Evolutionary conservation across 2,113 vertebrate species (phyloP), one percentile per base, ranked within the genome.

Genomic region (Melanocharis versteri): DNA sequence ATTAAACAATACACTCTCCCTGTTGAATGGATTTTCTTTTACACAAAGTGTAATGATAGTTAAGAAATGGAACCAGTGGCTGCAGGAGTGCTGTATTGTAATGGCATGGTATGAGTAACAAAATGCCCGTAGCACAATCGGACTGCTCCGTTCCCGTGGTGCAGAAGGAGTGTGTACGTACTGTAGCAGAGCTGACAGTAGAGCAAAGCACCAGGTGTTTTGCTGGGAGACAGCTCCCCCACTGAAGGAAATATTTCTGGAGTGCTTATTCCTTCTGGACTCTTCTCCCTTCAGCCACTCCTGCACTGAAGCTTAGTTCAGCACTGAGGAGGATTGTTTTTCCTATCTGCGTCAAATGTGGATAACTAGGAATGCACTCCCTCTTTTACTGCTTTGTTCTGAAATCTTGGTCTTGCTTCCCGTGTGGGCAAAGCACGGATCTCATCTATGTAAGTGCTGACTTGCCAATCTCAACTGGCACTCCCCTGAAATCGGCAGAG

Each of bases 11-110:
- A 61, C 51, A 9, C 28, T 82, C 66, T 78, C 57, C 64, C 31
- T 31, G 51, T 73, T 79, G 78, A 83, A 90, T 88, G 85, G 72
- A 76, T 83, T 86, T 87, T 96, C 64, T 93, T 96, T 93, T 57
- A 44, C 79, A 54, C 47, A 4, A 16, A 44, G 50, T 51, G 22
- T 62, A 70, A 26, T 22, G 60, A 6, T 10, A 33, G 23, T 53
- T 39, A 8, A 89, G 87, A 53, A 35, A 8, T 13, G n/a, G 54
- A 68, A 24, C 33, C 37, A 6, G 7, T 21, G 39, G 50, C 33
- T 56, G 89, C 58, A 83, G 58, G 21, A 73, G 68, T n/a, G 72
- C 72, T 48, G 30, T 83, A 60, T 39, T 92, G 57, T 15, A 17
- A 13, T 76, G 69, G 39, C 47, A 33, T 11, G 50, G 23, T 37